Percentiles rank a stretch among this genome's conserved stretches.
Conservation (phyloP, 2,888 invertebrate genomes). For the Sclerodermus sp. region DNA sequence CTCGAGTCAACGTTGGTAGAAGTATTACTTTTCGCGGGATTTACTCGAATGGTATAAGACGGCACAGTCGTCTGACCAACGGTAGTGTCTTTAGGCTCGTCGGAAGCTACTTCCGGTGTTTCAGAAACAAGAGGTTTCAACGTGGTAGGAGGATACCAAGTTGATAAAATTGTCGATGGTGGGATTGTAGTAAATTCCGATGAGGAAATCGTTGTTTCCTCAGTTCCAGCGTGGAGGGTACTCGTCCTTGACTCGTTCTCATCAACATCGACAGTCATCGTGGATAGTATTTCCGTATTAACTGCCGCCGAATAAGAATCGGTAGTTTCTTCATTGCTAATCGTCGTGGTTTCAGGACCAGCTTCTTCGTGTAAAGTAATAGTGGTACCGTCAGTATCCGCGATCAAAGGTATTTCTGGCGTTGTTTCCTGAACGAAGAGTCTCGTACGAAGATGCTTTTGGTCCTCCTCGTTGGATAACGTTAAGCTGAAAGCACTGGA, state of each 20-base stretch:
- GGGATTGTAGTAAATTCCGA: constrained; percentile 8
- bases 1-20: constrained; percentile 22
- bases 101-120: not conserved
- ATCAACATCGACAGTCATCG: too few species aligned
- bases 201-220: not conserved
- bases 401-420: not conserved
- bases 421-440: not conserved
- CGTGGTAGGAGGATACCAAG: not conserved
- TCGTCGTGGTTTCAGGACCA: not conserved
- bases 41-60: constrained; percentile 2
- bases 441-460: too few species aligned
- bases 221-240: too few species aligned
- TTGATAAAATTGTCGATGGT: not conserved
- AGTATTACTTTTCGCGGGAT: not conserved
- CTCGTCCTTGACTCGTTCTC: too few species aligned
- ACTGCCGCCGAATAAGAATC: not conserved
- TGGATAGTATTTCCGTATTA: not conserved
- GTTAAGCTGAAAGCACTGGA: not conserved
- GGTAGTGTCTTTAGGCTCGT: not conserved
- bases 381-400: not conserved
- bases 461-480: not conserved
- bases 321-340: constrained; percentile 1
- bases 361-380: not conserved
- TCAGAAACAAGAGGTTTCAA: not conserved
- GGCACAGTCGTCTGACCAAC: constrained; percentile 7